Conservation (phyloP, 2,888 invertebrate species). For the Drosophila maculinotata region DNA sequence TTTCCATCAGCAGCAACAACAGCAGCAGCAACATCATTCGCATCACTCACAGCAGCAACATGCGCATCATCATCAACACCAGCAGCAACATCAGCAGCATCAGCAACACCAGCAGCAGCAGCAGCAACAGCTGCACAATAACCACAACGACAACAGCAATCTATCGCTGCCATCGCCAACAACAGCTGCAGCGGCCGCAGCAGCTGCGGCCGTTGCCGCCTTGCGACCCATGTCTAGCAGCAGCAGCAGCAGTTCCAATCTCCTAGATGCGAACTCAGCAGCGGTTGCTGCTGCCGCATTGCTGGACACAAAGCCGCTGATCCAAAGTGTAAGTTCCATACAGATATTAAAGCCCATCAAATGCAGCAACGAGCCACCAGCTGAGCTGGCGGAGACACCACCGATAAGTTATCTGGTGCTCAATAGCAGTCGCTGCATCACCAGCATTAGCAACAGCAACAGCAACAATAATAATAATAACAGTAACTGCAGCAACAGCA, state of each 20-base stretch:
- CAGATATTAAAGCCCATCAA: conserved; percentile 24
- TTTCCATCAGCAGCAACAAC: conserved; percentile 62
- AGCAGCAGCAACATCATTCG: conserved; percentile 56
- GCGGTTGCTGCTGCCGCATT: conserved; percentile 87
- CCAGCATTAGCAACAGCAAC: neutral
- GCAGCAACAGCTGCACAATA: conserved; percentile 61
- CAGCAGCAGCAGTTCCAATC: conserved; percentile 72
- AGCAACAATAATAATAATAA: neutral
- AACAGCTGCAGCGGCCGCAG: conserved; percentile 68
- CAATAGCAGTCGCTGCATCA: conserved; percentile 3
- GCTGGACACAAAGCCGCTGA: conserved; percentile 88
- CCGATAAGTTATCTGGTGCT: conserved; percentile 19
- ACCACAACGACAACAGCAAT: conserved; percentile 87
- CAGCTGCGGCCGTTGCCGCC: conserved; percentile 71
- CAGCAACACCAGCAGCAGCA: conserved; percentile 44
- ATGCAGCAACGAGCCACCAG: conserved; percentile 14
- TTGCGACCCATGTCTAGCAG: conserved; percentile 82
- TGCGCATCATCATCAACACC: conserved; percentile 59
- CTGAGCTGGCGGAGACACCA: conserved; percentile 12
- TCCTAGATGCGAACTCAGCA: conserved; percentile 85
- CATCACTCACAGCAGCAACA: conserved; percentile 40
- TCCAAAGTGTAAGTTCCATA: conserved; percentile 92
- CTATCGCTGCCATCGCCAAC: conserved; percentile 93
- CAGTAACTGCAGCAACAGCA: conserved; percentile 2
- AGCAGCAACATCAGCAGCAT: conserved; percentile 65